Evolutionary conservation across 2,113 vertebrate species (phyloP), one percentile per base, ranked within the genome.

Genomic region (Sylvietta virens): DNA sequence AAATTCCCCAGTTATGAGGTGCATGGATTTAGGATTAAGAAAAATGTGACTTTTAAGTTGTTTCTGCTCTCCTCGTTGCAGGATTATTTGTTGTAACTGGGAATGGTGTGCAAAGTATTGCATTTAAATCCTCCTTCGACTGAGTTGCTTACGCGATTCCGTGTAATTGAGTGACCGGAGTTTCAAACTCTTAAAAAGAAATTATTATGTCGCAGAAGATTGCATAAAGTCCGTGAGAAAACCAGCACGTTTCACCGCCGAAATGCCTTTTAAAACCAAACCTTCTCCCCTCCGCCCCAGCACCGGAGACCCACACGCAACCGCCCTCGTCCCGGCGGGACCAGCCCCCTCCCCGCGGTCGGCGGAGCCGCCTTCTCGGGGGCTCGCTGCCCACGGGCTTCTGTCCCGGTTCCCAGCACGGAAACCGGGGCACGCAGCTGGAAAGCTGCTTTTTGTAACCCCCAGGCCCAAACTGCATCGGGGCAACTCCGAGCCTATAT

Each of bases 21-120:
- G 94, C 94, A 84, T 89, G 97, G 97, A 98, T 98, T 98, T 97
- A 96, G 98, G 98, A 98, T 98, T 98, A 98, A 97, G 87, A 91
- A 94, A 97, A 98, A 98, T 98, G 98, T 98, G 98, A 98, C 98
- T 98, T 98, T 98, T 97, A 95, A 97, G 96, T 97, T 96, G 97
- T 98, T 97, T 97, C 97, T 98, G 97, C 97, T 98, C 97, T 94
- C 94, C 94, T 86, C 89, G 95, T 96, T 92, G 97, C 97, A 96
- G 98, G 98, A 98, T 98, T 98, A 98, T 97, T 97, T 81, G 94
- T 80, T 94, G 95, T 71, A 95, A 95, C 95, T 97, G 96, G 95
- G 94, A 98, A 97, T 73, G 97, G 93, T 93, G 97, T 96, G 97
- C 96, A 95, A 96, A 97, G 97, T 87, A 94, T 94, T 97, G 97